Conservation (phyloP, 2,797 vertebrate genomes). For the Enteromius argenteus region DNA sequence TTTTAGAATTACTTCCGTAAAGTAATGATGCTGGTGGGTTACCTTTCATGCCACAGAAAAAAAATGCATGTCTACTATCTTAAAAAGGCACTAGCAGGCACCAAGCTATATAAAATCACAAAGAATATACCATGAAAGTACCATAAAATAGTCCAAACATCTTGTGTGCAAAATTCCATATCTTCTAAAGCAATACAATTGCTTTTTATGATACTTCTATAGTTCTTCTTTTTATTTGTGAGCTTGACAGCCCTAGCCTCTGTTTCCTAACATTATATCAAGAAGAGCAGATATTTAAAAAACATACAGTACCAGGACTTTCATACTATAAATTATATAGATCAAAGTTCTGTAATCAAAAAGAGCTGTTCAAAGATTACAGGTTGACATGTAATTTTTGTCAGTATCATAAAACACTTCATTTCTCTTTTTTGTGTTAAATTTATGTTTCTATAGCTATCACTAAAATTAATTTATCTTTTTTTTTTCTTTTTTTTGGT, state of each 20-base stretch:
- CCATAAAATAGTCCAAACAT: slow-evolving; percentile 4
- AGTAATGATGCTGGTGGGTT: slow-evolving; percentile 1
- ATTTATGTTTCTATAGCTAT: not conserved
- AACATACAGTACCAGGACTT: not conserved
- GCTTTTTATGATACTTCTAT: slow-evolving; percentile 19
- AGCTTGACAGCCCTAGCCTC: slow-evolving; percentile 7
- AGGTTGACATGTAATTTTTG: not conserved
- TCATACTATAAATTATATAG: not conserved
- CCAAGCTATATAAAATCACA: not conserved
- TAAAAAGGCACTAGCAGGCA: not conserved
- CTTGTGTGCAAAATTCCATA: not conserved
- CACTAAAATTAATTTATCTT: not conserved
- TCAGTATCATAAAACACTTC: not conserved
- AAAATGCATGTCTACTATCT: not conserved
- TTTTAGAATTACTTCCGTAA: not conserved
- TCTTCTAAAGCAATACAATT: not conserved
- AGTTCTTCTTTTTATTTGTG: not conserved
- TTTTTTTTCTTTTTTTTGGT: not conserved
- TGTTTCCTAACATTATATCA: not conserved
- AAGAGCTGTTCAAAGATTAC: not conserved
- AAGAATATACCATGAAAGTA: not conserved
- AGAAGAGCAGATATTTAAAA: not conserved
- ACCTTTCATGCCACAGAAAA: not conserved
- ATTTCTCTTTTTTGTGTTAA: not conserved
- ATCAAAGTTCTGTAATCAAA: not conserved